A percentile compares a stretch with the other conserved stretches of the same genome.
Evolutionary conservation across 2,797 vertebrate species (phyloP).

Genomic region (Pseudocheirus occidentalis): DNA sequence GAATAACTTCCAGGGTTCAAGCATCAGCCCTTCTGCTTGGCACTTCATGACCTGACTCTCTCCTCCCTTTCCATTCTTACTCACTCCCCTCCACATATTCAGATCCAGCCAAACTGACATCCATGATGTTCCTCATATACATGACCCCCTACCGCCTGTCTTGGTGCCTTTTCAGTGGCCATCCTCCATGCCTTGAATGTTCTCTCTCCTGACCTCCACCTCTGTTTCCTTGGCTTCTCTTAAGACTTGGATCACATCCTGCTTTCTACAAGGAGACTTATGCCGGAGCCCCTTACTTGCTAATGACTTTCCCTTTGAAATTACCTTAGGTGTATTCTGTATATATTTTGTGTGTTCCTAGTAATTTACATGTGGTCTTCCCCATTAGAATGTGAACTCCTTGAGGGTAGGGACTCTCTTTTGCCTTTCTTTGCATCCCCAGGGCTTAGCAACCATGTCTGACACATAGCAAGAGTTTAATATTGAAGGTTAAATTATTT

Average conservation of each 20-base stretch:
- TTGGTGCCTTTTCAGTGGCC: neutral
- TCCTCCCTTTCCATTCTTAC: neutral
- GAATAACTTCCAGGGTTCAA: neutral
- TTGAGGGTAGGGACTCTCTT: neutral
- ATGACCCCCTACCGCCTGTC: neutral
- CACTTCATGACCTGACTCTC: neutral
- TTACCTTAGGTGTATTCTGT: neutral
- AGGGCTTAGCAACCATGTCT: neutral
- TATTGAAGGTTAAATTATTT: neutral
- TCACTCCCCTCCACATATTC: neutral
- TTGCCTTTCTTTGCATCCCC: neutral
- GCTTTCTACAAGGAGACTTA: neutral
- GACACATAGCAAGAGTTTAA: neutral
- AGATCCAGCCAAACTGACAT: neutral
- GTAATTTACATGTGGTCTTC: neutral
- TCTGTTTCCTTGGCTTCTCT: neutral
- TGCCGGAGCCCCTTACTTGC: neutral
- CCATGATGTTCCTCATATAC: neutral
- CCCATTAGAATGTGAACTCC: neutral
- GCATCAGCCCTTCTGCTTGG: neutral
- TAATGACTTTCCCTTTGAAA: neutral
- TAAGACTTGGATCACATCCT: neutral
- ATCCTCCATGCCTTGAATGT: neutral
- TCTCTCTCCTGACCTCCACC: neutral
- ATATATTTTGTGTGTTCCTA: neutral